Conservation (phyloP, 2,113 vertebrate species). For the Percopsis transmontana region DNA sequence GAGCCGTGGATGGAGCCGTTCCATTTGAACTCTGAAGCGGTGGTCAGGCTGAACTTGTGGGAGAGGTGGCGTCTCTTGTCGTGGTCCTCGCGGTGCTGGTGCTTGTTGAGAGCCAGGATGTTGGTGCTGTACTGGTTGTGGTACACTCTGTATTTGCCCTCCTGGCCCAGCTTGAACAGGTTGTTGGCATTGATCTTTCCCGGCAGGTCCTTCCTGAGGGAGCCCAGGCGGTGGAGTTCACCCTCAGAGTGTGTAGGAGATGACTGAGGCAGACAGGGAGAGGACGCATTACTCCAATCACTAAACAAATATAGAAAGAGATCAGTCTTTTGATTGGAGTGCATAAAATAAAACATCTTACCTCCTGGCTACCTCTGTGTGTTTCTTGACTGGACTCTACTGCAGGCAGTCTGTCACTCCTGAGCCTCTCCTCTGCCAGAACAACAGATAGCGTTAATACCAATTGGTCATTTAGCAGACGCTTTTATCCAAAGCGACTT, state of each 20-base stretch:
- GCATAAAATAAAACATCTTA: slow-evolving; percentile 46
- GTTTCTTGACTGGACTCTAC: slow-evolving; percentile 73
- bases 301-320: background rate
- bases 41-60: slow-evolving; percentile 96
- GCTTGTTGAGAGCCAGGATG: slow-evolving; percentile 94
- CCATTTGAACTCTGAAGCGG: slow-evolving; percentile 96
- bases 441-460: slow-evolving; percentile 23
- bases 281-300: background rate
- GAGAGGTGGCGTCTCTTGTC: slow-evolving; percentile 96
- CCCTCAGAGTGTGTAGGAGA: slow-evolving; percentile 25
- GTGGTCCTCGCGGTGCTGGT: slow-evolving; percentile 97
- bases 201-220: slow-evolving; percentile 83
- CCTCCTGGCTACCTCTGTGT: slow-evolving; percentile 89
- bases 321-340: background rate
- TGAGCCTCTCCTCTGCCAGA: slow-evolving; percentile 78
- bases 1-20: slow-evolving; percentile 96
- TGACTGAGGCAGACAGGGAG: slow-evolving; percentile 31
- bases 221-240: slow-evolving; percentile 38
- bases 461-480: too few relatives aligned
- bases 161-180: slow-evolving; percentile 92
- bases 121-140: slow-evolving; percentile 98
- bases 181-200: slow-evolving; percentile 86
- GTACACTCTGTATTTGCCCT: slow-evolving; percentile 97
- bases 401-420: slow-evolving; percentile 69
- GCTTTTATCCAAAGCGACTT: too few relatives aligned